Evolutionary conservation across 2,888 invertebrate genomes (phyloP), one percentile per base, ranked within the genome.

Genomic region (Apantesis nais): DNA sequence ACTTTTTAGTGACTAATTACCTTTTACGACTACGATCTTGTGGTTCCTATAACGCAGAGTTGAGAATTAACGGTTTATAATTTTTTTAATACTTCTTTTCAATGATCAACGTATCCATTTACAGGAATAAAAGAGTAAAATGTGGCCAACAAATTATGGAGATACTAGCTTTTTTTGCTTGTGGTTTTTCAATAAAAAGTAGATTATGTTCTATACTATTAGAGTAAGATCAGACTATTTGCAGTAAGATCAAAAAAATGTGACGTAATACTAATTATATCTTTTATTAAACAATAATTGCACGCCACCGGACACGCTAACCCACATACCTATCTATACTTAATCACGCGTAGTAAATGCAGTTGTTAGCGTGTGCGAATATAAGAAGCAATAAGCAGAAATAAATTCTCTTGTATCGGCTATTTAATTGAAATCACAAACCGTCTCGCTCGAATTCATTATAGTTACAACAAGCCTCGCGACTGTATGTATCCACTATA

Each of bases 331-430:
- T 77, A 88, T 86, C 86, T 78, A 76, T 74, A 77, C 85, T 83
- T 89, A 89, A 92, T 92, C 90, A 89, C 87, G 91, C 92, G 89
- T 89, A 89, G 90, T 91, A 90, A 85, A 85, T 79, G 84, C 80
- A 84, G 86, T 85, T 79, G 82, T 77, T 83, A 80, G 88, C 87
- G 88, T 88, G 88, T 82, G 82, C 84, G 84, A 85, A 84, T 83
- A 86, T 83, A 74, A 74, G 68, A 74, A 78, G 63, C 67, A 78
- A 78, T 78, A 61, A 72, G 67, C 77, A 80, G 62, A 68, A 78
- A 80, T 78, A 58, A 74, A 79, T 78, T 73, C 69, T 80, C 76
- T 73, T 77, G 76, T 78, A 75, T 76, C 67, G 73, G 70, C 77
- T 77, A 74, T 78, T 79, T 76, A 79, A 81, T 82, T 79, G 71